Evolutionary conservation across 1,140 invertebrate species (phyloP).

Genomic region (Sinella curviseta): DNA sequence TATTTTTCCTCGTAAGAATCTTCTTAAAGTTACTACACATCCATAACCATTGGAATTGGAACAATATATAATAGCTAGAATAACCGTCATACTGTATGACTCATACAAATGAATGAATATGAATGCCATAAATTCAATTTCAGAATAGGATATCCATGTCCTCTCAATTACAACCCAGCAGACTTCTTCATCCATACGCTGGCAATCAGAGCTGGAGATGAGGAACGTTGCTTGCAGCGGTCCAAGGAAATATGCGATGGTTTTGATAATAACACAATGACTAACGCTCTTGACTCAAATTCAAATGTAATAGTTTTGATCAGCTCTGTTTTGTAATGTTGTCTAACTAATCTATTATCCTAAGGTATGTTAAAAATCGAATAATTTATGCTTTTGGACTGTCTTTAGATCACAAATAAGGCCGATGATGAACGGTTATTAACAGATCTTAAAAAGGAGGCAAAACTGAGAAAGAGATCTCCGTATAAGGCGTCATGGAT

Average conservation of each 20-base stretch:
- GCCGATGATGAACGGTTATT: neutral
- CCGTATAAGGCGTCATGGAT: conserved; percentile 54
- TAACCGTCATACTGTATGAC: too few relatives aligned
- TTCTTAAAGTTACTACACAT: conserved; percentile 26
- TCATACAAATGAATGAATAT: too few relatives aligned
- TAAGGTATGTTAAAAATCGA: too few relatives aligned
- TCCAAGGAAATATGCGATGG: conserved; percentile 49
- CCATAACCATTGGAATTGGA: too few relatives aligned
- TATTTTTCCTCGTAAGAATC: conserved; percentile 56
- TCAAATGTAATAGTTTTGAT: conserved; percentile 69
- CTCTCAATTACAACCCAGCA: conserved; percentile 59
- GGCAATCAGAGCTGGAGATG: conserved; percentile 53
- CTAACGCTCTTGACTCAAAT: too few relatives aligned
- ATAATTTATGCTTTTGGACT: neutral
- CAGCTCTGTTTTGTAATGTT: conserved; percentile 70
- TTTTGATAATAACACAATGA: conserved; percentile 35
- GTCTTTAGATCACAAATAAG: neutral
- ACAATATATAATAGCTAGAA: too few relatives aligned
- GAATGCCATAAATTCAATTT: too few relatives aligned
- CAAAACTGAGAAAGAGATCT: conserved; percentile 8
- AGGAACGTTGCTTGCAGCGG: conserved; percentile 47
- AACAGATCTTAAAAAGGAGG: neutral
- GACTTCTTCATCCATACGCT: conserved; percentile 57
- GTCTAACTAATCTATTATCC: conserved; percentile 52
- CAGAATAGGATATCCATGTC: conserved; percentile 64